Percentiles rank a stretch among this genome's conserved stretches.
Conservation (phyloP, 1,140 invertebrate species). For the Bombus waltoni region DNA sequence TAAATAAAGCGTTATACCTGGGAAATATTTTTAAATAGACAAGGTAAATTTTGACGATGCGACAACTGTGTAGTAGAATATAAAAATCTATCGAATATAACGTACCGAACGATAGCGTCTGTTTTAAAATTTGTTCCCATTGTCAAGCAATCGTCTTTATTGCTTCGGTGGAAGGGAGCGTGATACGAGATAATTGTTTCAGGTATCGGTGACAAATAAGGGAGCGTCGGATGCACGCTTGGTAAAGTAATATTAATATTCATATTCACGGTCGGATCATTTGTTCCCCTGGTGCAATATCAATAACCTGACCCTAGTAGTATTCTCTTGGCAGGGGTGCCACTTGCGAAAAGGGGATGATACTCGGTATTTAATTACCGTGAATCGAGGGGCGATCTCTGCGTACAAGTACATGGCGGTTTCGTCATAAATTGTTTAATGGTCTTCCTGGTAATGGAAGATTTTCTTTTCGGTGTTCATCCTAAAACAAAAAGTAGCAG, state of each 20-base stretch:
- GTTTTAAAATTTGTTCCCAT: not conserved
- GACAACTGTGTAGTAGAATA: too few species aligned
- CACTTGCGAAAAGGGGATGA: conserved; percentile 64
- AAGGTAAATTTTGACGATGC: too few species aligned
- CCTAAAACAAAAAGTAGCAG: too few species aligned
- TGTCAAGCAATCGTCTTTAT: not conserved
- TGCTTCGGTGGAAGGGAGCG: not conserved
- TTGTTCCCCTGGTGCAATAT: conserved; percentile 77
- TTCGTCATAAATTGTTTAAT: conserved; percentile 49
- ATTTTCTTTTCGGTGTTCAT: not conserved
- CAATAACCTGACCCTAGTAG: conserved; percentile 75
- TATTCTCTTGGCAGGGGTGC: conserved; percentile 58
- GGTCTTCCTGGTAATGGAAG: not conserved
- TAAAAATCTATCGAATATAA: too few species aligned
- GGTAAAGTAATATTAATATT: conserved; percentile 77
- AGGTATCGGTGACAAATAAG: conserved; percentile 50
- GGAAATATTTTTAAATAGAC: too few species aligned
- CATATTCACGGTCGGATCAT: conserved; percentile 78
- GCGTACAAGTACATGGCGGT: conserved; percentile 68
- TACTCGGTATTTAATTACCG: conserved; percentile 81
- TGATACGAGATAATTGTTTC: conserved; percentile 12
- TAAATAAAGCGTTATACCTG: too few species aligned
- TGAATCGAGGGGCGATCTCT: conserved; percentile 74
- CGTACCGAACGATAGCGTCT: fast-evolving
- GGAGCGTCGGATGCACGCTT: conserved; percentile 12